Evolutionary conservation across 2,113 vertebrate genomes (phyloP).

Genomic region (Phylloscopus trochiloides): DNA sequence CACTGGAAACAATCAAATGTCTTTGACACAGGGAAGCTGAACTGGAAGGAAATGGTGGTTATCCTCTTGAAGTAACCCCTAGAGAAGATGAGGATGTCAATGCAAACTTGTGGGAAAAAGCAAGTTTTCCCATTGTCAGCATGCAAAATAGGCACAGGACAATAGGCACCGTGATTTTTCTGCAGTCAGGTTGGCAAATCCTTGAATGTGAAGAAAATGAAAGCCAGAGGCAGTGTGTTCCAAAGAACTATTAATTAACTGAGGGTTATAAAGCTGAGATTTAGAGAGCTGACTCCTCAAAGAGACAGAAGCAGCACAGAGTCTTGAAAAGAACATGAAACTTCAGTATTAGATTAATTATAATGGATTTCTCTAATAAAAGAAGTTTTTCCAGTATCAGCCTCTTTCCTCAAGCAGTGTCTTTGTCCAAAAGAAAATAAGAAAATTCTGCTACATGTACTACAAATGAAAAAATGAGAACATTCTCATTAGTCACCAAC

Average conservation of each 20-base stretch:
- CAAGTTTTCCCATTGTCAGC: neutral
- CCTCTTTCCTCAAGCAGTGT: neutral
- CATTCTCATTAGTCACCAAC: neutral
- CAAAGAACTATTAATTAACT: neutral
- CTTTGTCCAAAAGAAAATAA: neutral
- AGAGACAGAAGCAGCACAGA: neutral
- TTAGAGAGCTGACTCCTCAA: neutral
- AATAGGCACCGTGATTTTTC: neutral
- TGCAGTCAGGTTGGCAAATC: neutral
- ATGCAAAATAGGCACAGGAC: neutral
- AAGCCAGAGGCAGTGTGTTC: neutral
- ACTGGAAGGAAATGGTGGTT: neutral
- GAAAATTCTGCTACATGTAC: neutral
- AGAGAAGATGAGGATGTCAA: neutral
- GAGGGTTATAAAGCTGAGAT: neutral
- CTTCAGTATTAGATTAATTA: neutral
- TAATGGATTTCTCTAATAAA: neutral
- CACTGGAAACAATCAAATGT: neutral
- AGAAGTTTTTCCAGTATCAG: neutral
- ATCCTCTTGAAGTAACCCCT: neutral
- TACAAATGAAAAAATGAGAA: neutral
- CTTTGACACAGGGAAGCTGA: neutral
- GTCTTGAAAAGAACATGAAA: neutral
- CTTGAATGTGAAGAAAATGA: neutral
- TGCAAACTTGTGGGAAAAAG: neutral